Conservation (phyloP, 2,113 vertebrate genomes). For the Ranitomeya imitator region DNA sequence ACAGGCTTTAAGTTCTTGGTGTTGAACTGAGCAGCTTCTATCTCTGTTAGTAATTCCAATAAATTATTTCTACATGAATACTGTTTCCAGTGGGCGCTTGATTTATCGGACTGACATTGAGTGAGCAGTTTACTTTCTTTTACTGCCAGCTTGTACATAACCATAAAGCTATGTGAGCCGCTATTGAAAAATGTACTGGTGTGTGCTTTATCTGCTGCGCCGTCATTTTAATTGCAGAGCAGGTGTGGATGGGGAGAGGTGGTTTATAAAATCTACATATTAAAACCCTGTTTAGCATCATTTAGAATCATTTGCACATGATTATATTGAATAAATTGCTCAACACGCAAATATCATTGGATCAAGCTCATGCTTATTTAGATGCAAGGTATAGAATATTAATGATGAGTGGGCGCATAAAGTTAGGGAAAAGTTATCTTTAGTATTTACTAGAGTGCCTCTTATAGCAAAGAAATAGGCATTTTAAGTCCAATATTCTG, state of each 20-base stretch:
- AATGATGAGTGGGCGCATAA: background rate
- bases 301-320: slow-evolving; percentile 41
- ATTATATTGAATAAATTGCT: slow-evolving; percentile 28
- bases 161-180: slow-evolving; percentile 38
- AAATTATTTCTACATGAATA: slow-evolving; percentile 20
- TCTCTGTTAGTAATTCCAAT: background rate
- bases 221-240: slow-evolving; percentile 47
- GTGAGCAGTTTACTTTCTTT: slow-evolving; percentile 48
- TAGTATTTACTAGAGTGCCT: background rate
- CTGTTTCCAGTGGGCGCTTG: slow-evolving; percentile 27
- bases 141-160: slow-evolving; percentile 53
- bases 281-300: background rate
- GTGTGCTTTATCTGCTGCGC: slow-evolving; percentile 18
- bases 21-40: background rate
- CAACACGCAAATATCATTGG: slow-evolving; percentile 27
- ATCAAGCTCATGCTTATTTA: slow-evolving; percentile 12
- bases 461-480: background rate
- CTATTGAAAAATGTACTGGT: slow-evolving; percentile 22
- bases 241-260: slow-evolving; percentile 46
- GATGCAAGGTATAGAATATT: background rate
- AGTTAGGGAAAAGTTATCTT: background rate
- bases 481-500: background rate
- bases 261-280: slow-evolving; percentile 38
- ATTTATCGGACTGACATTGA: slow-evolving; percentile 49
- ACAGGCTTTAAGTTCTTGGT: background rate